Conservation (phyloP, 2,113 vertebrate genomes). For the Etheostoma cragini region DNA sequence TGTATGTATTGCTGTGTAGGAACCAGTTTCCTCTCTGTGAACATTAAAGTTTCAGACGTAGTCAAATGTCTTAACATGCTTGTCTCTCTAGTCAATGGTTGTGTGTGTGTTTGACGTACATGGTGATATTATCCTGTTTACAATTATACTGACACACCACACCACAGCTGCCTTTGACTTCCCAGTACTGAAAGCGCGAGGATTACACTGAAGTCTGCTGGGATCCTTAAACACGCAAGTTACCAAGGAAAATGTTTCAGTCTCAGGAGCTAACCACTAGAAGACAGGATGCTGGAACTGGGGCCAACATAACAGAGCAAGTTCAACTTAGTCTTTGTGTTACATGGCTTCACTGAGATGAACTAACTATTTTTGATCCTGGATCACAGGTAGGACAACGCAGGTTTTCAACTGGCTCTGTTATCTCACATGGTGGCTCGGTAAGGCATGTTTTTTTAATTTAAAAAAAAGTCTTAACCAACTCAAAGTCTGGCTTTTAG, state of each 20-base stretch:
- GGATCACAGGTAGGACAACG: neutral
- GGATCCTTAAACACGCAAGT: neutral
- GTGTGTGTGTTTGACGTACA: neutral
- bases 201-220: constrained; percentile 1
- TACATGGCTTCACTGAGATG: neutral
- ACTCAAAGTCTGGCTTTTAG: neutral
- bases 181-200: neutral
- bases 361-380: neutral
- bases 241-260: neutral
- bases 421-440: neutral
- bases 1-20: neutral
- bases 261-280: constrained; percentile 4
- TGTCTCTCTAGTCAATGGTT: neutral
- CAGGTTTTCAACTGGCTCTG: neutral
- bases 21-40: neutral
- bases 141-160: neutral
- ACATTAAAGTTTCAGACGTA: neutral
- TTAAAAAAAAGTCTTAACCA: too few species aligned
- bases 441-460: neutral
- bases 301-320: neutral
- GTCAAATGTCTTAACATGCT: neutral
- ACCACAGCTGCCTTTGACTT: neutral
- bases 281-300: neutral
- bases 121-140: neutral
- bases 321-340: neutral